Evolutionary conservation across 2,113 vertebrate genomes (phyloP).

Genomic region (Ciconia maguari): DNA sequence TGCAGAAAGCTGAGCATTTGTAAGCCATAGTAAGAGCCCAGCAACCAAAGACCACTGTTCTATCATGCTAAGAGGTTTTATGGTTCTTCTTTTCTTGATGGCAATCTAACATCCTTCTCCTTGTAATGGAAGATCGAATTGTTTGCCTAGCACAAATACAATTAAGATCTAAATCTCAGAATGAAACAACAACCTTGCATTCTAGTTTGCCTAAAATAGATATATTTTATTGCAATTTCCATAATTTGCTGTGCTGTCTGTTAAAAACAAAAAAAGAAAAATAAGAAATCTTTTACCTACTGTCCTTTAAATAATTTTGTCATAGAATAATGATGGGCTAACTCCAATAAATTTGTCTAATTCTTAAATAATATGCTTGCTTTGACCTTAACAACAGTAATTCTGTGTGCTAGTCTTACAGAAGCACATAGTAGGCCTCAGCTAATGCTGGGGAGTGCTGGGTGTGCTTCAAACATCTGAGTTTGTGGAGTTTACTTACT

Average conservation of each 20-base stretch:
- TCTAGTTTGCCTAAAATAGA: background rate
- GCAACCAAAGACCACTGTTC: background rate
- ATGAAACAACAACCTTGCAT: background rate
- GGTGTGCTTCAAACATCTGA: background rate
- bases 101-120: background rate
- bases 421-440: background rate
- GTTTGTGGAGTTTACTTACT: background rate
- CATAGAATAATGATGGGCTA: background rate
- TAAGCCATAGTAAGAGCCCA: background rate
- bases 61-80: background rate
- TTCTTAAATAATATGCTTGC: background rate
- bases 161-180: background rate
- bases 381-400: background rate
- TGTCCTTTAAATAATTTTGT: background rate
- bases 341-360: background rate
- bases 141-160: background rate
- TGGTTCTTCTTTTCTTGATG: background rate
- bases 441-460: background rate
- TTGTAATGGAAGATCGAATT: background rate
- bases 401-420: background rate
- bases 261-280: background rate
- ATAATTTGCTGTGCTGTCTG: background rate
- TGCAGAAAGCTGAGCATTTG: background rate
- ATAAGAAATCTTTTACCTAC: background rate
- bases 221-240: background rate